Conservation (phyloP, 1,140 invertebrate genomes). For the Arctopsyche grandis region DNA sequence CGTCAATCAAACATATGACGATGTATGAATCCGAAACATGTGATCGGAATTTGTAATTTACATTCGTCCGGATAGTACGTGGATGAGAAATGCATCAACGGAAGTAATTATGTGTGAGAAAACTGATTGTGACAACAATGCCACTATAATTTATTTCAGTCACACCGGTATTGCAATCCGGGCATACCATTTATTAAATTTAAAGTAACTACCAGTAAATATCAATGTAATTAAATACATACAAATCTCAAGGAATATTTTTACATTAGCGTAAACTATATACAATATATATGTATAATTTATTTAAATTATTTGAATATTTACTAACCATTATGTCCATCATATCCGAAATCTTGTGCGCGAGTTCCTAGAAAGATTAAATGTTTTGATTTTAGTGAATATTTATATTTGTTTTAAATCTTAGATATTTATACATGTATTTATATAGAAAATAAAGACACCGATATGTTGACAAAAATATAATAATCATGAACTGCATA, state of each 20-base stretch:
- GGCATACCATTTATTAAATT: conserved; percentile 11
- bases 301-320: no score
- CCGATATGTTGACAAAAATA: not conserved
- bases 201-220: not conserved
- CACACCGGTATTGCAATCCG: conserved; percentile 2
- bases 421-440: no score
- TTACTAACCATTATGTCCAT: conserved; percentile 54
- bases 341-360: conserved; percentile 55
- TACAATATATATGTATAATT: no score
- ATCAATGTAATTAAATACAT: no score
- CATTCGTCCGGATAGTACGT: conserved; percentile 34
- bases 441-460: not conserved
- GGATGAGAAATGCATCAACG: conserved; percentile 50
- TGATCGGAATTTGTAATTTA: not conserved
- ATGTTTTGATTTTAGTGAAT: not conserved
- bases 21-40: not conserved
- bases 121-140: conserved; percentile 32
- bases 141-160: conserved; percentile 17
- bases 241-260: not conserved
- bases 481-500: not conserved
- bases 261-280: no score
- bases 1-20: not conserved
- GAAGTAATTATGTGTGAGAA: conserved; percentile 36
- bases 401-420: not conserved
- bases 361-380: conserved; percentile 35